A percentile compares a stretch with the other conserved stretches of the same genome.
Conservation (phyloP, 1,140 invertebrate genomes). For the Zaprionus kolodkinae region DNA sequence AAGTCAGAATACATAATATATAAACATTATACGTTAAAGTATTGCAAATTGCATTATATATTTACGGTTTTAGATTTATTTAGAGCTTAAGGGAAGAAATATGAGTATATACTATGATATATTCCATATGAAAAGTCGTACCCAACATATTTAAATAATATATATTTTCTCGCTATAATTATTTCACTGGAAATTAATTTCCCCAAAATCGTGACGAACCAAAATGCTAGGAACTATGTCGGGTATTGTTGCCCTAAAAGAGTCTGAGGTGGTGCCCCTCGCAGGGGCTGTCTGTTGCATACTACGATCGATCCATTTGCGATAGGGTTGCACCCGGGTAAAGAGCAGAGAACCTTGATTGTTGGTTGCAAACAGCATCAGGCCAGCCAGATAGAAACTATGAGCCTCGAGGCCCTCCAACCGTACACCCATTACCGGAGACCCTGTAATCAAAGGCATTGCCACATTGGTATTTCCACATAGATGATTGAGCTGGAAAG, state of each 20-base stretch:
- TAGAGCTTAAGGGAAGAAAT: too few species aligned
- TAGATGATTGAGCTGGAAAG: constrained; percentile 15
- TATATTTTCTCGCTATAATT: background rate
- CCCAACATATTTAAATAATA: too few species aligned
- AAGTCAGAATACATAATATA: too few species aligned
- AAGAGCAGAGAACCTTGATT: constrained; percentile 4
- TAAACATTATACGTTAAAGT: too few species aligned
- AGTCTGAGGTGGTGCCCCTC: background rate
- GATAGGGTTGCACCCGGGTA: constrained; percentile 16
- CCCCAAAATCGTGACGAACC: background rate
- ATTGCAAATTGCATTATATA: too few species aligned
- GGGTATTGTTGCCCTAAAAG: background rate
- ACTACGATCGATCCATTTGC: constrained; percentile 31
- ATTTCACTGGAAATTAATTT: background rate
- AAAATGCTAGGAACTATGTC: constrained; percentile 6
- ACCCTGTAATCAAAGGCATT: constrained; percentile 13
- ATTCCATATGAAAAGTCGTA: too few species aligned
- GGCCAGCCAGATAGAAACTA: constrained; percentile 31
- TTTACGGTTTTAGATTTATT: too few species aligned
- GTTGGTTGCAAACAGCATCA: constrained; percentile 1
- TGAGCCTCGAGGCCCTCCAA: background rate
- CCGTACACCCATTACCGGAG: constrained; percentile 38
- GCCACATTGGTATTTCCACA: constrained; percentile 23
- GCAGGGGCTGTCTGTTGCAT: background rate
- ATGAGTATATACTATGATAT: too few species aligned